Conservation (phyloP, 2,797 vertebrate species). For the Acipenser oxyrinchus region DNA sequence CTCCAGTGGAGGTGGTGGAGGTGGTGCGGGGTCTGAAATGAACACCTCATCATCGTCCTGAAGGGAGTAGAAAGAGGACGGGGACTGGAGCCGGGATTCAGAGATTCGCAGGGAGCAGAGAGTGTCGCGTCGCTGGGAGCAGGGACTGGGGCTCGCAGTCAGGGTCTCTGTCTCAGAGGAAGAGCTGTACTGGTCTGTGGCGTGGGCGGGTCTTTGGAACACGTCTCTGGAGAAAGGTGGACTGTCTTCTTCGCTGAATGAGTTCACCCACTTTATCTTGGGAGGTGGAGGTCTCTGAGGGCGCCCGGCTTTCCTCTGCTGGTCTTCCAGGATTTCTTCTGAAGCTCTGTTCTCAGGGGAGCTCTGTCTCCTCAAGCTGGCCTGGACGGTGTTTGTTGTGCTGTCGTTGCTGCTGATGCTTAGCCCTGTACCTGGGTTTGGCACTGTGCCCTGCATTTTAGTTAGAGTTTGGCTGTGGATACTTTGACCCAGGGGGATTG, state of each 20-base stretch:
- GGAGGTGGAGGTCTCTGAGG: conserved; percentile 29
- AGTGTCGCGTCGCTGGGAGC: conserved; percentile 12
- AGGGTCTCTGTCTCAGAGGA: conserved; percentile 36
- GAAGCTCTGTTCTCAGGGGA: no score
- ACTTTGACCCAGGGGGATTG: no score
- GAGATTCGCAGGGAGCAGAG: conserved; percentile 67
- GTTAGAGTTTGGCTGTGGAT: no score
- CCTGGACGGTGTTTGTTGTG: neutral
- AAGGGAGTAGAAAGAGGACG: conserved; percentile 17
- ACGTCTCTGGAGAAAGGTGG: neutral
- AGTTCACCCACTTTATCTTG: conserved; percentile 28
- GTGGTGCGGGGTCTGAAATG: conserved; percentile 20
- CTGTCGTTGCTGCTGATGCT: neutral
- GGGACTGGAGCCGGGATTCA: conserved; percentile 56
- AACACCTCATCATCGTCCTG: conserved; percentile 75
- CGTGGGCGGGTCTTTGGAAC: neutral
- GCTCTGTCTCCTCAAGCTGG: neutral
- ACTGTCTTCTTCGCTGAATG: conserved; percentile 19
- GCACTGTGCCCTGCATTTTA: no score
- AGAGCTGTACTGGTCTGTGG: conserved; percentile 28
- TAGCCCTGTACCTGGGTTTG: no score
- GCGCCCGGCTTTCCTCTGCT: conserved; percentile 6
- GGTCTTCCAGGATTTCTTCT: neutral
- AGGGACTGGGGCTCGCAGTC: conserved; percentile 23
- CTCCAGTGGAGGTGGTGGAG: conserved; percentile 17